Evolutionary conservation across 2,113 vertebrate species (phyloP).

Genomic region (Caloenas nicobarica): DNA sequence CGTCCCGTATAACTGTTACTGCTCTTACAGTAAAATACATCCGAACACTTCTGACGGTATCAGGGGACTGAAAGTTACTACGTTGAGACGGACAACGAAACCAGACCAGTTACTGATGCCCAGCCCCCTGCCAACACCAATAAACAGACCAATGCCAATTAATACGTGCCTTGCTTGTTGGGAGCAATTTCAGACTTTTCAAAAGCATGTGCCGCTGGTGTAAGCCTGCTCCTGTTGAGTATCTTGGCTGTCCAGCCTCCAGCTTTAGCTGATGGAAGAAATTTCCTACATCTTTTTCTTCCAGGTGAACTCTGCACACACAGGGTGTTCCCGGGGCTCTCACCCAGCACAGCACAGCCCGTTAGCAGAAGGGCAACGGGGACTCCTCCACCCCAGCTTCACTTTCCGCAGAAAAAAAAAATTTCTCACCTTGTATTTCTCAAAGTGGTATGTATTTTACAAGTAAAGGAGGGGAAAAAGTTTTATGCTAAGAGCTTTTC

Average conservation of each 20-base stretch:
- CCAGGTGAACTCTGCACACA: not conserved
- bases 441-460: not conserved
- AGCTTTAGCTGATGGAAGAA: not conserved
- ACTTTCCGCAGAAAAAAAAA: not conserved
- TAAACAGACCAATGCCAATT: rapidly evolving
- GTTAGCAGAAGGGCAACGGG: rapidly evolving
- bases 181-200: rapidly evolving
- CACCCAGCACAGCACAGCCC: not conserved
- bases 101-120: not conserved
- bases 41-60: not conserved
- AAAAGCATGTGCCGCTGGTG: not conserved
- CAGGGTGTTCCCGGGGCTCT: not conserved
- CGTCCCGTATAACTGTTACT: not conserved
- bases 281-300: not conserved
- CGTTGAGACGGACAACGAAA: not conserved
- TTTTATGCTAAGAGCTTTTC: not conserved
- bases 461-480: not conserved
- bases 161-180: rapidly evolving
- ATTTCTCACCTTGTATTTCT: not conserved
- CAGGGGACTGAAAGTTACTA: not conserved
- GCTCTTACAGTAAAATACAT: not conserved
- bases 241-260: not conserved
- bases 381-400: not conserved
- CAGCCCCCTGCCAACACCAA: not conserved
- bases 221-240: not conserved